These are phyloP conservation scores for Acleris laterana DNA, from an alignment of 2,888 invertebrate species.

Conservation along the genomic window DNA sequence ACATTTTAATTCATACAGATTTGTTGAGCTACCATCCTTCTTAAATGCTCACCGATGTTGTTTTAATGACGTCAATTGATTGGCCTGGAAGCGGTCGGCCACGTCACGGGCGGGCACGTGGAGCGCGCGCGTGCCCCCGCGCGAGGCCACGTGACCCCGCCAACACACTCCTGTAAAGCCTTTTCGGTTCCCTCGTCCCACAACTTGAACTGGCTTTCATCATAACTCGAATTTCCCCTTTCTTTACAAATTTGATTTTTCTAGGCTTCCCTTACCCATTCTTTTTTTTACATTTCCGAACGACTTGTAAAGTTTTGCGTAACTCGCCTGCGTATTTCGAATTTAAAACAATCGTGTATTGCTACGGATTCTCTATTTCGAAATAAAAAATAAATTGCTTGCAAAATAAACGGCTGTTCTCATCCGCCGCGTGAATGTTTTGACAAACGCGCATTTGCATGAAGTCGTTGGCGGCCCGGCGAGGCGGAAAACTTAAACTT, in stretches of 20 bases:
- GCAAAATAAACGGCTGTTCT: constrained; percentile 55
- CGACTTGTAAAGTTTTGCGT: constrained; percentile 10
- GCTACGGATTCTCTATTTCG: constrained; percentile 47
- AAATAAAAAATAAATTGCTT: constrained; percentile 46
- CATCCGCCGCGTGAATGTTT: constrained; percentile 56
- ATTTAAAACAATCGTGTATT: constrained; percentile 45
- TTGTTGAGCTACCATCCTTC: too few species aligned
- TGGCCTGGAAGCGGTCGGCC: background rate
- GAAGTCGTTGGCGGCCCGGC: constrained; percentile 58
- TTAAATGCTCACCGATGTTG: too few species aligned
- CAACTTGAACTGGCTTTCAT: constrained; percentile 23
- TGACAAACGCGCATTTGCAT: constrained; percentile 70
- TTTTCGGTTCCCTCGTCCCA: constrained; percentile 18
- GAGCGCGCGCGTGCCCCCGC: constrained; percentile 16
- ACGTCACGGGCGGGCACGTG: constrained; percentile 22
- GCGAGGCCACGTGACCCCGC: constrained; percentile 24
- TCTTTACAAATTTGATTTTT: constrained; percentile 15
- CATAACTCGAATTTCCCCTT: constrained; percentile 17
- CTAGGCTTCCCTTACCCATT: constrained; percentile 18
- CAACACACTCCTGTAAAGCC: constrained; percentile 13
- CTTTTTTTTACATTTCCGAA: constrained; percentile 4
- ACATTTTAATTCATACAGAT: too few species aligned
- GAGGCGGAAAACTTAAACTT: constrained; percentile 78
- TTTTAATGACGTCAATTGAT: too few species aligned
- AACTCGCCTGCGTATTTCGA: constrained; percentile 6